Evolutionary conservation across 1,140 invertebrate species (phyloP).

Genomic region (Bicyclus anynana): DNA sequence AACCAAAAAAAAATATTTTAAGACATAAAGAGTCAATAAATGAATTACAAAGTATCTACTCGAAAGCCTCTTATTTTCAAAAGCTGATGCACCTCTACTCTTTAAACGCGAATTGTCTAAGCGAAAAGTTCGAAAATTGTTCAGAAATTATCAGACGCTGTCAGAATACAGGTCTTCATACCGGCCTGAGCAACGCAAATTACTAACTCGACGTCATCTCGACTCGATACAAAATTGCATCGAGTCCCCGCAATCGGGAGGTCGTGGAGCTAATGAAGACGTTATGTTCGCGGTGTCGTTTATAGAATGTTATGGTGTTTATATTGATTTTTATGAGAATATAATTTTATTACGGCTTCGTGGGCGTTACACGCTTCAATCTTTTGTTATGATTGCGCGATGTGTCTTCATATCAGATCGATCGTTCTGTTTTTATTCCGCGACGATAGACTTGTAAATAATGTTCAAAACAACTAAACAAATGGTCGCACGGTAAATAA

Average conservation of each 20-base stretch:
- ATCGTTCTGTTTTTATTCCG: slow-evolving; percentile 26
- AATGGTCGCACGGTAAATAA: slow-evolving; percentile 29
- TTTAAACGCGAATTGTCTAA: slow-evolving; percentile 36
- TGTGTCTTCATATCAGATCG: slow-evolving; percentile 31
- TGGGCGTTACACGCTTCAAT: slow-evolving; percentile 38
- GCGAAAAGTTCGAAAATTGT: slow-evolving; percentile 54
- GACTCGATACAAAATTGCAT: slow-evolving; percentile 58
- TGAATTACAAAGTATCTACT: too few species aligned
- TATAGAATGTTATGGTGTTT: slow-evolving; percentile 61
- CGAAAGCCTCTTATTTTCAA: not conserved
- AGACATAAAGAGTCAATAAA: too few species aligned
- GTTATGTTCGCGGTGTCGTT: slow-evolving; percentile 57
- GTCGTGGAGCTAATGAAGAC: slow-evolving; percentile 71
- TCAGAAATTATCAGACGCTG: slow-evolving; percentile 47
- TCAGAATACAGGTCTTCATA: slow-evolving; percentile 52
- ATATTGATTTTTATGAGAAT: slow-evolving; percentile 72
- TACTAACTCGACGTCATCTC: slow-evolving; percentile 46
- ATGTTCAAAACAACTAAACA: slow-evolving; percentile 44
- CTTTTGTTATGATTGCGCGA: slow-evolving; percentile 34
- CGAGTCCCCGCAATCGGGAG: slow-evolving; percentile 49
- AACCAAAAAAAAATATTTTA: too few species aligned
- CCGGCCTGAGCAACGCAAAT: slow-evolving; percentile 59
- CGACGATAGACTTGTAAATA: slow-evolving; percentile 35
- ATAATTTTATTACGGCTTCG: slow-evolving; percentile 34
- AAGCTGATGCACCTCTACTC: slow-evolving; percentile 37